Evolutionary conservation across 2,113 vertebrate genomes (phyloP), one percentile per base, ranked within the genome.

Genomic region (Ovis canadensis): DNA sequence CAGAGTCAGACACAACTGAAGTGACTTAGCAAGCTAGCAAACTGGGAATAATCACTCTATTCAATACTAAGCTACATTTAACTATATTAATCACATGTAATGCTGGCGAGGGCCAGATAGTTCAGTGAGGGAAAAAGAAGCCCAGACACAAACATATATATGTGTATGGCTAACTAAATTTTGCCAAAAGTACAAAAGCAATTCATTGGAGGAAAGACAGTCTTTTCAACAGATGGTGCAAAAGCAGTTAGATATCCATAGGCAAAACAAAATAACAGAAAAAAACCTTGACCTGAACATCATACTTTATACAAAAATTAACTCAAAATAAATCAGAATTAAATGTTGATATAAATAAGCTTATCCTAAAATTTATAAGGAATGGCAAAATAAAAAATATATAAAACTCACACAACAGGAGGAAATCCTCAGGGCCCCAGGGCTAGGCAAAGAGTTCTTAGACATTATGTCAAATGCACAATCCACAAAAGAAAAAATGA

Each of bases 331-430:
- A 85, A 40, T 50, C 55, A 88, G 62, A 52, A 92, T 94, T 94
- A 85, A 81, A 83, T 83, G 36, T 60, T 57, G n/a, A 23, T 59
- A 88, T 45, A 36, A n/a, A 62, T 74, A 96, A 59, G 25, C 23
- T 54, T 60, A 82, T 88, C 50, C 36, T 78, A 84, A 60, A 91
- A 64, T 64, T 29, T 83, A 78, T 50, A 55, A 92, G 45, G 16
- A 92, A 88, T 67, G n/a, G 11, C 43, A 95, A 95, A 96, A 52
- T 85, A 86, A 90, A 95, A 52, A 90, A 85, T 36, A 91, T 54
- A 88, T 36, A 77, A 91, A 83, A 91, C 31, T 48, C 71, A 50
- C 80, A 67, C 6, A 97, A 88, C 31, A 84, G 74, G n/a, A 84
- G 45, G 87, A 87, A 83, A 82, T 87, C 43, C 60, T 60, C 48